These are phyloP conservation scores for Dreissena polymorpha DNA, from an alignment of 1,140 invertebrate genomes.

Conservation along the genomic window DNA sequence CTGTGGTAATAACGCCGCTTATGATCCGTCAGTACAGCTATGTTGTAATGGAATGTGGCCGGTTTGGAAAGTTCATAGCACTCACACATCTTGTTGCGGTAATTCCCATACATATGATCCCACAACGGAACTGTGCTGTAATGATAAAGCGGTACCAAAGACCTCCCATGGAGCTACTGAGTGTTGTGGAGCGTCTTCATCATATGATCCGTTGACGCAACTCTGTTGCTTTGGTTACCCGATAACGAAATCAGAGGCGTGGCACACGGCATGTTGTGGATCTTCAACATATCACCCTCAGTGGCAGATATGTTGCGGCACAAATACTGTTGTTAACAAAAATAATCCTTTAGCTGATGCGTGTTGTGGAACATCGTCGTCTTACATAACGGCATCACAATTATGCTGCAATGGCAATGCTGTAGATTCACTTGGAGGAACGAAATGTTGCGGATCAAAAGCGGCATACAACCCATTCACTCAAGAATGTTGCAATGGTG, in stretches of 20 bases:
- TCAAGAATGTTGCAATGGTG: background rate
- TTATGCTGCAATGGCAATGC: background rate
- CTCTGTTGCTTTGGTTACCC: background rate
- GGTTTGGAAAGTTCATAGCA: background rate
- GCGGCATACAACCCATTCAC: background rate
- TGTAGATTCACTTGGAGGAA: background rate
- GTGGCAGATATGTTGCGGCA: background rate
- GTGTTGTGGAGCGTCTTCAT: background rate
- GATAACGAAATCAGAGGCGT: background rate
- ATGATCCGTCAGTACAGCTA: background rate
- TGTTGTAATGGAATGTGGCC: background rate
- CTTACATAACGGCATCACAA: background rate
- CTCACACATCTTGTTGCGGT: background rate
- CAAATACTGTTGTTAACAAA: background rate
- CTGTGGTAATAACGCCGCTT: background rate
- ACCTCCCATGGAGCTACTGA: background rate
- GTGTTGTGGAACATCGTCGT: background rate
- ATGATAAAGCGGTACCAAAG: background rate
- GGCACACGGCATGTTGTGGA: background rate
- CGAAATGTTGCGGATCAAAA: background rate
- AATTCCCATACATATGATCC: background rate
- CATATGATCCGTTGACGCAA: background rate
- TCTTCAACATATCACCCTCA: background rate
- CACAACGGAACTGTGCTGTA: background rate
- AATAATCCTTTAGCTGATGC: background rate